Percentiles rank a stretch among this genome's conserved stretches.
Conservation (phyloP, 2,888 invertebrate species). For the Atrina japonica region DNA sequence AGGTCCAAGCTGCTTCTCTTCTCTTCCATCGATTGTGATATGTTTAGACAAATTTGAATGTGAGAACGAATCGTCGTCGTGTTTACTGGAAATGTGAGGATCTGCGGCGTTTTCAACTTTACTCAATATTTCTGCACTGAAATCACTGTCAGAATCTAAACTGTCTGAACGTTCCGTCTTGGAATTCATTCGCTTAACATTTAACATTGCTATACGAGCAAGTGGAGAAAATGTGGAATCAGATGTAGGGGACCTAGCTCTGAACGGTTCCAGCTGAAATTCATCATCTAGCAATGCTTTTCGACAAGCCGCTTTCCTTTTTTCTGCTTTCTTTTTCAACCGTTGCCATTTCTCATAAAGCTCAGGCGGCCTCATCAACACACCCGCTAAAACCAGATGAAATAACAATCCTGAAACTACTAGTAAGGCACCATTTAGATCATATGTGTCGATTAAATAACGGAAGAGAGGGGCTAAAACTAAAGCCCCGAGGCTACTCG, state of each 20-base stretch:
- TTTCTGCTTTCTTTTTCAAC: neutral
- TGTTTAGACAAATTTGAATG: neutral
- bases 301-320: neutral
- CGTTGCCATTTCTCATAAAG: slow-evolving; percentile 31
- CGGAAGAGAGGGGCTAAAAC: slow-evolving; percentile 40
- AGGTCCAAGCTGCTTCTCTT: neutral
- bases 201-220: neutral
- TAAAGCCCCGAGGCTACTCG: slow-evolving; percentile 41
- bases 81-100: neutral
- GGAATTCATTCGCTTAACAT: neutral
- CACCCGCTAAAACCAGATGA: slow-evolving; percentile 43
- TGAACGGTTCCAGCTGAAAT: neutral
- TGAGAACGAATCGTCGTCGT: neutral
- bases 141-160: neutral
- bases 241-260: neutral
- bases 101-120: neutral
- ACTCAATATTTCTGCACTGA: neutral
- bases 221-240: neutral
- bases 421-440: slow-evolving; percentile 48
- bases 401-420: slow-evolving; percentile 44
- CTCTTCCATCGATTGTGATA: neutral
- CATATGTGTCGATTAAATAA: slow-evolving; percentile 40
- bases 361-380: slow-evolving; percentile 43
- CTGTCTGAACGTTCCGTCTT: neutral
- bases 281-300: neutral